Base-by-base conservation (phyloP, 1,140 invertebrate genomes). In the Eulimnadia texana region DNA sequence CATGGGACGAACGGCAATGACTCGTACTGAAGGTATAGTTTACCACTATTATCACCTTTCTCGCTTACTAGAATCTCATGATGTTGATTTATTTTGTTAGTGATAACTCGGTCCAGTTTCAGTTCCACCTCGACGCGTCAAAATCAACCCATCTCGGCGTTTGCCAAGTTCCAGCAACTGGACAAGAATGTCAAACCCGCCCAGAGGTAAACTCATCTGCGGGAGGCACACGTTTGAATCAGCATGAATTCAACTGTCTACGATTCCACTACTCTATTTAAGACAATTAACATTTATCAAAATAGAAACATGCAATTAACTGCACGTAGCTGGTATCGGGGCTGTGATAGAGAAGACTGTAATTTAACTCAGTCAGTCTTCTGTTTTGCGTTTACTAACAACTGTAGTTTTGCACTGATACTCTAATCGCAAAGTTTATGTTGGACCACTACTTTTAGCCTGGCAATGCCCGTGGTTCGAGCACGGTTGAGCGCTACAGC, bases 121-220 rank as follows among this genome's bases (percentile, higher is more conserved):
- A 57, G 33, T 42, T 42, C 33, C 6, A 42, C 6, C 33, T 9
- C 33, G 16, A 16, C 16, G 33, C 33, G 33, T 42, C 33, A 42
- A 42, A 42, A 16, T 42, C 33, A 42, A 42, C 33, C 33, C 6
- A 42, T 42, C 16, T 69, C 68, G 20, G 64, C 89, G 62, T 90
- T 91, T 76, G 83, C 85, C 70, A 91, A 91, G 77, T 92, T 93
- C 77, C 83, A 84, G 70, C 86, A 91, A 78, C 79, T 91, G 72
- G 89, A 93, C 73, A 83, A 85, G 71, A 87, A 85, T 68, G 74
- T 79, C 61, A 76, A 77, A 70, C 80, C 79, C 66, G 77, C 79
- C 65, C 83, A 85, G 74, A 88, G 84, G 86, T 90, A 80, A 78
- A 76, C 70, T 22, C 22, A 28, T 47, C 57, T n/a, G n/a, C n/a